Evolutionary conservation across 2,113 vertebrate species (phyloP), one percentile per base, ranked within the genome.

Genomic region (Saccopteryx bilineata): DNA sequence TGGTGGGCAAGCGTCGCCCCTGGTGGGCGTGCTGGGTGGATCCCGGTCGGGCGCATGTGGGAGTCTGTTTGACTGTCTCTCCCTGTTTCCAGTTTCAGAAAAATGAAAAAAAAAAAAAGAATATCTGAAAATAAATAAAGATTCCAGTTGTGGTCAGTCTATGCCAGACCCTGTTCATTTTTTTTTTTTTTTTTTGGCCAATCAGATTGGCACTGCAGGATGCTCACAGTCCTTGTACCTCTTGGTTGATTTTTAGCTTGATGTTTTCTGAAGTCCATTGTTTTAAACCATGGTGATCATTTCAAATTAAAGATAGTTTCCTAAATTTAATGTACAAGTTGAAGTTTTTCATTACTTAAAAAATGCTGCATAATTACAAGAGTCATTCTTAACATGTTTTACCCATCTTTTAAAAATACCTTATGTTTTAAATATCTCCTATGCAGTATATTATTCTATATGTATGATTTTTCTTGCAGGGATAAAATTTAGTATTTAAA

Each of bases 101-200:
- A n/a, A n/a, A n/a, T n/a, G n/a, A n/a, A n/a, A n/a, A n/a, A n/a
- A n/a, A n/a, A n/a, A n/a, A n/a, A n/a, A n/a, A 72, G 10, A 79
- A 46, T 84, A 81, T 75, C 18, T 85, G 65, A 91, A 87, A 83
- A 72, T 65, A 23, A 56, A 68, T 66, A n/a, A 78, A 81, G 60
- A 52, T 76, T 31, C 6, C 48, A 3, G 9, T 84, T 63, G n/a
- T 85, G 60, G n/a, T 48, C 65, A 60, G 3, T 54, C 21, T 69
- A 1, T 72, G 23, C 33, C 21, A 75, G 52, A 72, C 14, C 66
- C 75, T 92, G 39, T 79, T 76, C 31, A 50, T 87, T 23, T 78
- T 48, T 39, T 39, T 79, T 76, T 33, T 58, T 87, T 23, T 78
- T 48, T 56, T 58, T 78, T 78, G 87, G n/a, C 61, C 9, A 31